Conservation (phyloP, 2,113 vertebrate species). For the Sakesphorus luctuosus region DNA sequence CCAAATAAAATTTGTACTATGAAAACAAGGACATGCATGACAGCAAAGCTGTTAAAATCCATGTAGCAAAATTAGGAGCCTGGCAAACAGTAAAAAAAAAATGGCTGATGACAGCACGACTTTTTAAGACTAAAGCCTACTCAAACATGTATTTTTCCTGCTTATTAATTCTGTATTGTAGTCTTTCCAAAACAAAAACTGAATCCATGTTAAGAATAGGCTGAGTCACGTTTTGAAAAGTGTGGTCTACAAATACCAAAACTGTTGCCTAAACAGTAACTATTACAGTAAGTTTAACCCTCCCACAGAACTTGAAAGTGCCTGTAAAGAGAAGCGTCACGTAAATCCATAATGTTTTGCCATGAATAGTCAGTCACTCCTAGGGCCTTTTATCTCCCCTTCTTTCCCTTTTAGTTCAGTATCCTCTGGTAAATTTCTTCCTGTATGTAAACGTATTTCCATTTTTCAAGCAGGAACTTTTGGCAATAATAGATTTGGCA, state of each 20-base stretch:
- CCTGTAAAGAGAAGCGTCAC: neutral
- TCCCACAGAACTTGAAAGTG: neutral
- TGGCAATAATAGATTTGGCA: neutral
- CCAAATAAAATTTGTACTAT: conserved; percentile 66
- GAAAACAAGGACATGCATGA: conserved; percentile 66
- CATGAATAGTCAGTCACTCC: neutral
- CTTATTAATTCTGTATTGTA: neutral
- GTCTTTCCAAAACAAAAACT: neutral
- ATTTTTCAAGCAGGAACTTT: conserved; percentile 5
- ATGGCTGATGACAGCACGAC: conserved; percentile 41
- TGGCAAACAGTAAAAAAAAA: conserved; percentile 45
- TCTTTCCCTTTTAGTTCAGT: neutral
- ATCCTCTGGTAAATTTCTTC: neutral
- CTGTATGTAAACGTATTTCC: neutral
- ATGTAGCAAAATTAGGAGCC: conserved; percentile 57
- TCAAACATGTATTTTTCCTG: neutral
- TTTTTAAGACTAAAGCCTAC: conserved; percentile 37
- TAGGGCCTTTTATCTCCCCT: neutral
- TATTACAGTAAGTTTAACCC: neutral
- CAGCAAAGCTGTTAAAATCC: conserved; percentile 67
- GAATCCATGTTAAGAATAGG: neutral
- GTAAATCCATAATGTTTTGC: neutral
- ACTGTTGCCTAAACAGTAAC: neutral
- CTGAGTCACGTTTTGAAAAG: neutral
- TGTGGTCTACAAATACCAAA: neutral